phyloP scores from a whole-genome alignment of 2,113 vertebrate species.

The Scomber colias region DNA sequence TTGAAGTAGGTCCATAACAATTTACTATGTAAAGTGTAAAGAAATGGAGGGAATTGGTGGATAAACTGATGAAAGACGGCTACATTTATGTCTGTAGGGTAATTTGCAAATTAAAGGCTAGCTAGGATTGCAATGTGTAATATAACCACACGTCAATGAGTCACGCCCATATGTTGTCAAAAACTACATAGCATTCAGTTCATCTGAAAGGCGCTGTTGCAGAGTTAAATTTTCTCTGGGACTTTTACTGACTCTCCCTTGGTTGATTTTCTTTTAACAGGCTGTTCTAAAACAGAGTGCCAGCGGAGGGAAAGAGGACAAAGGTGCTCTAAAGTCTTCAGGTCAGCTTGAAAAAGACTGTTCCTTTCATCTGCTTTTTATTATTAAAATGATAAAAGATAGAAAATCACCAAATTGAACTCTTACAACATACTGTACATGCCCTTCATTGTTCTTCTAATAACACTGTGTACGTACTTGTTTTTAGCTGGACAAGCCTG shows the following conservation, averaged over 20 bases:
- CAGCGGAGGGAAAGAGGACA: constrained; percentile 59
- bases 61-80: constrained; percentile 39
- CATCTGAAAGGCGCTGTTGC: constrained; percentile 18
- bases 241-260: constrained; percentile 40
- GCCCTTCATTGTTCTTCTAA: not conserved
- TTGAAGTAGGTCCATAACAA: not conserved
- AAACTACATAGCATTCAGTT: constrained; percentile 31
- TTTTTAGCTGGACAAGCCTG: not conserved
- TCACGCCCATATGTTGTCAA: constrained; percentile 59
- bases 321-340: constrained; percentile 59
- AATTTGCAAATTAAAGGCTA: constrained; percentile 63
- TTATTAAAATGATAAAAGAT: not conserved
- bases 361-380: too few relatives aligned
- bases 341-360: constrained; percentile 62
- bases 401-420: not conserved
- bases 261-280: constrained; percentile 68
- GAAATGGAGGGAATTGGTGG: constrained; percentile 8
- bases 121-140: constrained; percentile 54
- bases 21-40: constrained; percentile 20
- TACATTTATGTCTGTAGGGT: constrained; percentile 52
- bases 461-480: not conserved
- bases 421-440: not conserved
- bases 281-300: constrained; percentile 74
- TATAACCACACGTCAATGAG: constrained; percentile 59
- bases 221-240: constrained; percentile 33